Percentiles rank a stretch among this genome's conserved stretches.
Conservation (phyloP, 2,113 vertebrate genomes). For the Oceanites oceanicus region DNA sequence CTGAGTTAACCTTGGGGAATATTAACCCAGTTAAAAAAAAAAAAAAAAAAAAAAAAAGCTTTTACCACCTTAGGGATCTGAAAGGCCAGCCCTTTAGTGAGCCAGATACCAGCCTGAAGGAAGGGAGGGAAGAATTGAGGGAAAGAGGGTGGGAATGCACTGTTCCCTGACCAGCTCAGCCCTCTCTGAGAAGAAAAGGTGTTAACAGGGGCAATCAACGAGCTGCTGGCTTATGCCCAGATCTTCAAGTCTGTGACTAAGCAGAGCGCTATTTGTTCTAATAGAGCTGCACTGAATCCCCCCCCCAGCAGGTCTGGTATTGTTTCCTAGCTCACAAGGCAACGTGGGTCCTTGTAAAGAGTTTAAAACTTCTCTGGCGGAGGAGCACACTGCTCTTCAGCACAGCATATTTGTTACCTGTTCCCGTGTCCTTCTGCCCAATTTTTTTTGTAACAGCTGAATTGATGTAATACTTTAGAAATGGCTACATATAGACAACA, state of each 20-base stretch:
- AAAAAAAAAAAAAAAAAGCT: background rate
- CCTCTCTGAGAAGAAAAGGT: slow-evolving; percentile 24
- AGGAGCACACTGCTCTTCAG: background rate
- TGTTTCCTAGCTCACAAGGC: background rate
- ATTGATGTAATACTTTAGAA: background rate
- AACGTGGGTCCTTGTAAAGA: background rate
- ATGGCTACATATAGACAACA: background rate
- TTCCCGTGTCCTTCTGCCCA: background rate
- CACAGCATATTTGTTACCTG: background rate
- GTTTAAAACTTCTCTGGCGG: background rate
- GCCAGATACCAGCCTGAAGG: background rate
- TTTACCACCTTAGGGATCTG: background rate
- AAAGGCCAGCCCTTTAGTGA: background rate
- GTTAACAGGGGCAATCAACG: slow-evolving; percentile 28
- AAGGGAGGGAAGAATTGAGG: background rate
- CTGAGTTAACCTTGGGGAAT: slow-evolving; percentile 31
- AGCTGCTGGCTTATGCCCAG: background rate
- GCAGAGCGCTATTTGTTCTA: background rate
- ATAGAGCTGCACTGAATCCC: background rate
- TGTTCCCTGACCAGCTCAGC: background rate
- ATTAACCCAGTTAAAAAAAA: background rate
- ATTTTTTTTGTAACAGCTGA: background rate
- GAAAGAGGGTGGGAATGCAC: background rate
- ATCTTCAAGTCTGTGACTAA: background rate
- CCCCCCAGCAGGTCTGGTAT: background rate